Evolutionary conservation across 2,797 vertebrate genomes (phyloP).

Genomic region (Tenualosa ilisha): DNA sequence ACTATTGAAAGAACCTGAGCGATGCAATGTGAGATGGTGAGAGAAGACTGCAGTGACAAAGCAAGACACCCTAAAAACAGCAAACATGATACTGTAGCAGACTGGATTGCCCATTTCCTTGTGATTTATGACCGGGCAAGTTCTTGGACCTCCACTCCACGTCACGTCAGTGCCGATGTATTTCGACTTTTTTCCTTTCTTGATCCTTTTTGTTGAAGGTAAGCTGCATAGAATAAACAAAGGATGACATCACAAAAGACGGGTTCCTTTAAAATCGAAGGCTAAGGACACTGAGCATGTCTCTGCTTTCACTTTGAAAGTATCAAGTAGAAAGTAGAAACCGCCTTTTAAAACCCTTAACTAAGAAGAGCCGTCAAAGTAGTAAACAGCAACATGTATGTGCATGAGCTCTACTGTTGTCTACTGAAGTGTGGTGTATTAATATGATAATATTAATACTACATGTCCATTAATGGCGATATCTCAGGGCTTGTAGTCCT

Average conservation of each 20-base stretch:
- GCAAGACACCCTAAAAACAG: neutral
- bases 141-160: conserved; percentile 3
- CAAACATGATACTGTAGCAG: conserved; percentile 28
- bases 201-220: conserved; percentile 1
- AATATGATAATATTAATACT: conserved; percentile 33
- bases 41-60: neutral
- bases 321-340: neutral
- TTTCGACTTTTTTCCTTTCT: conserved; percentile 3
- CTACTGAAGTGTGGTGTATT: conserved; percentile 45
- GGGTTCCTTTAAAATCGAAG: neutral
- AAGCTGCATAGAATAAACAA: conserved; percentile 19
- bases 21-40: conserved; percentile 2
- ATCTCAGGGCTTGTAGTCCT: conserved; percentile 70
- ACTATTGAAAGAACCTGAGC: neutral
- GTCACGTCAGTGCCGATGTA: conserved; percentile 23
- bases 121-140: conserved; percentile 1
- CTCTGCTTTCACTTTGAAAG: conserved; percentile 17
- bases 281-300: conserved; percentile 38
- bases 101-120: conserved; percentile 22
- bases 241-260: conserved; percentile 1
- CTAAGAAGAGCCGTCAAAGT: conserved; percentile 28
- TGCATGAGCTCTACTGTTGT: conserved; percentile 58
- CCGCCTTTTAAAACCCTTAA: neutral
- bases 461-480: conserved; percentile 48
- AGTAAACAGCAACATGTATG: conserved; percentile 41